Base-by-base conservation (phyloP, 2,888 invertebrate species). In the Coenonympha arcania region DNA sequence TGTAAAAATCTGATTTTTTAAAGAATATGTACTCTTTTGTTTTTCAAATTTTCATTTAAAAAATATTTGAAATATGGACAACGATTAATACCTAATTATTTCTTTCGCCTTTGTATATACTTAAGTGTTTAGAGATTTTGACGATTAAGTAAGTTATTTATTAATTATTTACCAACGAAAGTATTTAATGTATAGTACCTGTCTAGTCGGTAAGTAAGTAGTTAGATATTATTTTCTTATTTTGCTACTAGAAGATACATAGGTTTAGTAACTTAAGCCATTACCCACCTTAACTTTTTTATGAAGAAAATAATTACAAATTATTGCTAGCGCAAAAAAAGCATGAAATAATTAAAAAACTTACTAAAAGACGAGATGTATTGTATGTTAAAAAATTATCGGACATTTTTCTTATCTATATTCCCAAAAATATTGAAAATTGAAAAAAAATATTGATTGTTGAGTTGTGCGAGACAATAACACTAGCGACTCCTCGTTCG, bases 131-230 rank as follows among this genome's bases (percentile, higher is more conserved):
- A n/a, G n/a, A 24, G 34, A 34, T 15, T 3, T 26, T 16, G n/a
- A n/a, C n/a, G n/a, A n/a, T n/a, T n/a, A n/a, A n/a, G 2, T 44
- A 62, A 63, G 53, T 65, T 63, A 60, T 60, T 57, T 59, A 60
- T 59, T 39, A 39, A 24, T 22, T 39, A n/a, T 39, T 39, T 61
- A 58, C 56, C 62, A 63, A 61, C 61, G 69, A 75, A 82, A 86
- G 84, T 86, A 86, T 86, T 85, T 68, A 64, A 71, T 82, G 79
- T 81, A 77, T 70, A 76, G 84, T 84, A 84, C 85, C 83, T 85
- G 85, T 80, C 79, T 85, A 85, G 84, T 82, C 79, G 62, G 5
- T 84, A 85, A 83, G 82, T 61, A 65, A 65, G 62, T 68, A 65
- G 16, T 15, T 31, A 33, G 16, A 61, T 16, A 31, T 13, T 3